A percentile compares a stretch with the other conserved stretches of the same genome.
Conservation (phyloP, 2,113 vertebrate species). For the Empidonax traillii region DNA sequence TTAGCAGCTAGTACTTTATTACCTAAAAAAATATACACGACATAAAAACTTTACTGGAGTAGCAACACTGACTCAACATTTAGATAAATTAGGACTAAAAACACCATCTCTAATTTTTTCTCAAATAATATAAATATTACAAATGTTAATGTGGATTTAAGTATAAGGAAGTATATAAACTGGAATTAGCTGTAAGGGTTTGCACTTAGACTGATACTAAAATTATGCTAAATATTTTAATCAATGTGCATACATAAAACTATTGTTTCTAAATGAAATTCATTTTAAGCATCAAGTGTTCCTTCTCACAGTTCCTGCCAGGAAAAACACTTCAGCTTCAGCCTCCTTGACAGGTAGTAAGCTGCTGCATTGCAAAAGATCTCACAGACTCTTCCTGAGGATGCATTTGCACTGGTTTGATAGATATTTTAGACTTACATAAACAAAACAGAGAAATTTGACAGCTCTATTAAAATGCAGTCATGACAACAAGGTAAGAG, state of each 20-base stretch:
- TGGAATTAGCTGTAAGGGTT: background rate
- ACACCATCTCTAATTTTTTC: background rate
- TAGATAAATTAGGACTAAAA: background rate
- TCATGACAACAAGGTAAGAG: slow-evolving; percentile 47
- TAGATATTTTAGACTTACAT: slow-evolving; percentile 57
- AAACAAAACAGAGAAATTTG: slow-evolving; percentile 39
- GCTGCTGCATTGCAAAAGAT: slow-evolving; percentile 24
- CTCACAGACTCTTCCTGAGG: background rate
- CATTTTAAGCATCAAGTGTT: slow-evolving; percentile 49
- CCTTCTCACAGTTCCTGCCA: background rate
- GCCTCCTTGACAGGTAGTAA: slow-evolving; percentile 30
- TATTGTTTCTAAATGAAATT: slow-evolving; percentile 24
- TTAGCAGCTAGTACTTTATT: background rate
- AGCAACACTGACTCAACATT: background rate
- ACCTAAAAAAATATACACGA: background rate
- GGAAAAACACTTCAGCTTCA: slow-evolving; percentile 4
- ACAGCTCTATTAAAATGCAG: slow-evolving; percentile 17
- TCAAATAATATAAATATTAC: background rate
- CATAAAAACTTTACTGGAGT: background rate
- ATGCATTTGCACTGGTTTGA: slow-evolving; percentile 41
- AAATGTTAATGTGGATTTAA: background rate
- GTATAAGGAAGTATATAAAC: background rate
- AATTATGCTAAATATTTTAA: slow-evolving; percentile 59
- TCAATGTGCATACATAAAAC: slow-evolving; percentile 42
- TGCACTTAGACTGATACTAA: background rate